phyloP scores from a whole-genome alignment of 2,113 vertebrate species.

The Sminthopsis crassicaudata region DNA sequence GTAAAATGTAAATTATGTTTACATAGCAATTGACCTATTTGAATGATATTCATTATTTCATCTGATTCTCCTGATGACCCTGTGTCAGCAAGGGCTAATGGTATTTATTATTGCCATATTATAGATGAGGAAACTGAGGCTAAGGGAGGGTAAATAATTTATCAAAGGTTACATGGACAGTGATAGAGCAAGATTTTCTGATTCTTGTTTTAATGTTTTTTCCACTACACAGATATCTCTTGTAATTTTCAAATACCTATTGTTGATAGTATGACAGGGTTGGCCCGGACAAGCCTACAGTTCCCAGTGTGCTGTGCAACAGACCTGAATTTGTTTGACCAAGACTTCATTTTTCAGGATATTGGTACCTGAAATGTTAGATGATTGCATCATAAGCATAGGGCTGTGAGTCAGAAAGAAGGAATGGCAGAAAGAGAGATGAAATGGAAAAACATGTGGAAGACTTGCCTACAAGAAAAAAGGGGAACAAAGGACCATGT shows the following conservation, averaged over 20 bases:
- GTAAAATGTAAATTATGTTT: too few relatives aligned
- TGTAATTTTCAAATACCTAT: neutral
- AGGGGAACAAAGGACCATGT: neutral
- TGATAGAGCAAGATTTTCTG: neutral
- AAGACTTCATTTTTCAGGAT: neutral
- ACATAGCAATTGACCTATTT: neutral
- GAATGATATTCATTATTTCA: neutral
- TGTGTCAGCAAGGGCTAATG: neutral
- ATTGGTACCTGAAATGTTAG: neutral
- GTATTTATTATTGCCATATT: neutral
- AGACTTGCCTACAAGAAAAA: neutral
- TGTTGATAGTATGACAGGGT: neutral
- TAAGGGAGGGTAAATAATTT: neutral
- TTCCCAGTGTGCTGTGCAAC: neutral
- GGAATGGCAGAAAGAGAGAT: neutral
- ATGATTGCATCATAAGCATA: neutral
- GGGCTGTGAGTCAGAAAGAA: neutral
- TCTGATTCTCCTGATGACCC: neutral
- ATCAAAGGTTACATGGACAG: neutral
- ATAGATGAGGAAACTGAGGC: neutral
- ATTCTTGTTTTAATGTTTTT: neutral
- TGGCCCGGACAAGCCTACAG: neutral
- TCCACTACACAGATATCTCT: neutral
- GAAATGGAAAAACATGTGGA: neutral
- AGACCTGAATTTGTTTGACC: neutral